Percentiles rank a stretch among this genome's conserved stretches.
phyloP scores from a whole-genome alignment of 2,113 vertebrate species.

The Amia ocellicauda region DNA sequence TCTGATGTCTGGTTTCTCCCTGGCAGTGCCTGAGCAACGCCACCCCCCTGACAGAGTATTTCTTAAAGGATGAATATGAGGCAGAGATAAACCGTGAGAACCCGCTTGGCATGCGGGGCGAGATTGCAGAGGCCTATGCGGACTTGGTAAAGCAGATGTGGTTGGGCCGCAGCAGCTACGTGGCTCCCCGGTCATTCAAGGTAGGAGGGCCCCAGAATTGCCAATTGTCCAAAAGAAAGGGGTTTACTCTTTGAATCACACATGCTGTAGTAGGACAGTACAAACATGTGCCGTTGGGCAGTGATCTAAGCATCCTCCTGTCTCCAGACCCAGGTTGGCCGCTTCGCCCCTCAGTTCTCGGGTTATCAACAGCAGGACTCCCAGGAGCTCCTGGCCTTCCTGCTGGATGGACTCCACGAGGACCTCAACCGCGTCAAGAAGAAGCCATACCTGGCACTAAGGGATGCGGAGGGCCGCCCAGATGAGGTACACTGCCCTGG shows the following conservation, averaged over 20 bases:
- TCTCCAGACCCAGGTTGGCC: slow-evolving; percentile 87
- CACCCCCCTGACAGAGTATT: slow-evolving; percentile 88
- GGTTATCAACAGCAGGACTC: slow-evolving; percentile 98
- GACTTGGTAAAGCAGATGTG: slow-evolving; percentile 96
- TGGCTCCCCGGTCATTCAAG: slow-evolving; percentile 91
- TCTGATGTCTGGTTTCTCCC: slow-evolving; percentile 14
- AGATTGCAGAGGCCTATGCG: slow-evolving; percentile 93
- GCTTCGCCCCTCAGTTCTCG: slow-evolving; percentile 96
- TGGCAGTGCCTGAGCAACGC: slow-evolving; percentile 91
- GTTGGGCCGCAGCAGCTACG: slow-evolving; percentile 83
- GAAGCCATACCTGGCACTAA: slow-evolving; percentile 90
- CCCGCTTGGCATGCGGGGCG: slow-evolving; percentile 94
- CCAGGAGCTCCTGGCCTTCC: slow-evolving; percentile 91
- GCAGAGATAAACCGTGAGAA: slow-evolving; percentile 93
- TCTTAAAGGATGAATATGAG: slow-evolving; percentile 86
- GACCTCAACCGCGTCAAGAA: slow-evolving; percentile 96
- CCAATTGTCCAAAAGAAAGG: not conserved
- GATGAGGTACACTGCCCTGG: slow-evolving; percentile 69
- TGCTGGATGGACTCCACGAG: slow-evolving; percentile 93
- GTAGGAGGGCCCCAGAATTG: slow-evolving; percentile 52
- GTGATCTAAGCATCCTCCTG: slow-evolving; percentile 11
- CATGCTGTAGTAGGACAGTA: too few relatives aligned
- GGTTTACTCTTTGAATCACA: not conserved
- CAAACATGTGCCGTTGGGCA: too few relatives aligned
- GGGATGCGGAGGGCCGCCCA: slow-evolving; percentile 87